A percentile compares a stretch with the other conserved stretches of the same genome.
These are phyloP conservation scores for Platichthys stellatus DNA, from an alignment of 2,113 vertebrate species.

Conservation along the genomic window DNA sequence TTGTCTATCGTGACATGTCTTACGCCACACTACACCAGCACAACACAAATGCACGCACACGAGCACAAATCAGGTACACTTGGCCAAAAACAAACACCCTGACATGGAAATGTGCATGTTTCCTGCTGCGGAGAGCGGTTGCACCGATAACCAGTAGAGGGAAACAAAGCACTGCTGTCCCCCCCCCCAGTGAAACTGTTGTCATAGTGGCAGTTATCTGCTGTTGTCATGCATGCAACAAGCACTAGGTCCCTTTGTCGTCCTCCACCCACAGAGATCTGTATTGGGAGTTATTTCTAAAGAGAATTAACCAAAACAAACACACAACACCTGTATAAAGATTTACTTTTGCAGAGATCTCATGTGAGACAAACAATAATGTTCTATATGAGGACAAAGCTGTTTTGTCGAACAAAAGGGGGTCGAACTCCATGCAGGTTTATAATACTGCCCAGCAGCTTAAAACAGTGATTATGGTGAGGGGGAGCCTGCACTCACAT, in stretches of 20 bases:
- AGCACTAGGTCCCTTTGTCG: slow-evolving; percentile 21
- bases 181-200: slow-evolving; percentile 13
- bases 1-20: background rate
- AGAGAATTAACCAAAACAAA: slow-evolving; percentile 7
- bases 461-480: slow-evolving; percentile 26
- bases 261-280: slow-evolving; percentile 22
- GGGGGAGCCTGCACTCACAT: background rate
- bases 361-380: background rate
- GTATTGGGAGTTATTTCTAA: slow-evolving; percentile 27
- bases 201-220: slow-evolving; percentile 40
- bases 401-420: slow-evolving; percentile 15
- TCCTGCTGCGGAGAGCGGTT: slow-evolving; percentile 35
- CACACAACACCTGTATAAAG: background rate
- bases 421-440: background rate
- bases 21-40: background rate
- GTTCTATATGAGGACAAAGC: background rate
- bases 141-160: slow-evolving; percentile 73
- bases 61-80: background rate
- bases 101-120: slow-evolving; percentile 29
- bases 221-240: slow-evolving; percentile 7
- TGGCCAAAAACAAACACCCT: background rate
- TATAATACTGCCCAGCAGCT: slow-evolving; percentile 11
- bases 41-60: background rate
- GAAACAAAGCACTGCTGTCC: slow-evolving; percentile 71
- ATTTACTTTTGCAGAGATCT: background rate